phyloP scores from a whole-genome alignment of 2,888 invertebrate species.

The Conchocele bisecta region DNA sequence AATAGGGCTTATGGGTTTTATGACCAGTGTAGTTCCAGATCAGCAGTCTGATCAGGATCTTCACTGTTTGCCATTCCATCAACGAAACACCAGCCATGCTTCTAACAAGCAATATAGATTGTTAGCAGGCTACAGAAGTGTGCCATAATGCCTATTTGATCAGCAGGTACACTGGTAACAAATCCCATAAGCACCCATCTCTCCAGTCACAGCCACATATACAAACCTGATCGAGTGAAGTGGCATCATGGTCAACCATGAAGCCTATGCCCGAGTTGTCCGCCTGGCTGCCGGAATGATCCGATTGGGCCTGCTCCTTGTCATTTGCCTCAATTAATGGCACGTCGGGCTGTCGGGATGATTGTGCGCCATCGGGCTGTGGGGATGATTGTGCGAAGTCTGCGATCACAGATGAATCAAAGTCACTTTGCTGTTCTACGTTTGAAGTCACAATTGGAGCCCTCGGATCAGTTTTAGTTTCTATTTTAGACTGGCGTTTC shows the following conservation, averaged over 20 bases:
- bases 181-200: no score
- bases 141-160: no score
- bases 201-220: no score
- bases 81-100: no score
- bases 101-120: no score
- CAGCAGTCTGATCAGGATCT: no score
- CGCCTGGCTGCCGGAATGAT: conserved; percentile 3
- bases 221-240: conserved; percentile 53
- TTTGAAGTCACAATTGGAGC: neutral
- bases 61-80: no score
- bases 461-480: neutral
- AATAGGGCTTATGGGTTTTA: no score
- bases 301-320: neutral
- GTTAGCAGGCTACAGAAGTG: no score
- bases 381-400: conserved; percentile 41
- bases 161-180: no score
- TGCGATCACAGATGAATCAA: conserved; percentile 50
- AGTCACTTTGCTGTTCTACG: conserved; percentile 11
- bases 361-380: neutral
- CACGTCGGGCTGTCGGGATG: neutral
- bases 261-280: conserved; percentile 79
- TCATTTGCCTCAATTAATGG: neutral
- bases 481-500: neutral
- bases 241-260: conserved; percentile 88
- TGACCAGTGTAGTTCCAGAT: no score